Evolutionary conservation across 2,888 invertebrate genomes (phyloP).

Genomic region (Cerastis leucographa): DNA sequence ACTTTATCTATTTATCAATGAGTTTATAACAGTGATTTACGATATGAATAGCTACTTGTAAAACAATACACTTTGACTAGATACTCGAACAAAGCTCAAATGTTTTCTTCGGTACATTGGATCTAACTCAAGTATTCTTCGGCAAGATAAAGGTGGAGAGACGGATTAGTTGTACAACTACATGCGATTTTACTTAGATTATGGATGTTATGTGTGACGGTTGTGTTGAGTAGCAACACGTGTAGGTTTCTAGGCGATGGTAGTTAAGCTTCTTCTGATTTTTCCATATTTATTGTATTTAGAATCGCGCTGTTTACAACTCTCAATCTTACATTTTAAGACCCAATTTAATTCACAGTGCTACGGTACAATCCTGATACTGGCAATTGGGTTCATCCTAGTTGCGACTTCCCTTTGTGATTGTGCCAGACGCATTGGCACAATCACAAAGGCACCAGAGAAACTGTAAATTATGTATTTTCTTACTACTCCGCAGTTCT

Average conservation of each 20-base stretch:
- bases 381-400: background rate
- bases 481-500: background rate
- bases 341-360: background rate
- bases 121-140: background rate
- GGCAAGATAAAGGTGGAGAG: conserved; percentile 9
- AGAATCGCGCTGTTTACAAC: background rate
- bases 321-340: background rate
- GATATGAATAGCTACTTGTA: background rate
- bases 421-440: background rate
- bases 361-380: background rate
- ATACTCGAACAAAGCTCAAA: conserved; percentile 13
- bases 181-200: background rate
- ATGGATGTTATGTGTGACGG: background rate
- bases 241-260: background rate
- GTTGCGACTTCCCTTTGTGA: background rate
- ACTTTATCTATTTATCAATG: conserved; percentile 11
- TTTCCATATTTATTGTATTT: background rate
- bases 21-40: conserved; percentile 2
- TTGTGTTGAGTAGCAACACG: background rate
- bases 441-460: background rate
- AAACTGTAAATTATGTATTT: background rate
- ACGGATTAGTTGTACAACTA: background rate
- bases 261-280: background rate
- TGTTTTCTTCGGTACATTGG: background rate
- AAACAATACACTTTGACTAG: conserved; percentile 10